Percentiles rank a stretch among this genome's conserved stretches.
phyloP scores from a whole-genome alignment of 2,113 vertebrate genomes.

The Sylvia atricapilla region DNA sequence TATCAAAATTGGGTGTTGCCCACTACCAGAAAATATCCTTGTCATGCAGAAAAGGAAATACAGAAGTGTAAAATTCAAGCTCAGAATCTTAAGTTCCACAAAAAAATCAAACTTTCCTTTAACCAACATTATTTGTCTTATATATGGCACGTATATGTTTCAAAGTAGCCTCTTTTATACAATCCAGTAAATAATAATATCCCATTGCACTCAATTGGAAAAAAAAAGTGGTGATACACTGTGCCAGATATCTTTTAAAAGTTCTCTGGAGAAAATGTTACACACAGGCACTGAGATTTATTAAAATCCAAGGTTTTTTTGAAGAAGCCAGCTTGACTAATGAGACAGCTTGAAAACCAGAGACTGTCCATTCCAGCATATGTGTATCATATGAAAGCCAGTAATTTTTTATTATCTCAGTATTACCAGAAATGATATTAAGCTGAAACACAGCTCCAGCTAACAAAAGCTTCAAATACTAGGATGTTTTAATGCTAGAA shows the following conservation, averaged over 20 bases:
- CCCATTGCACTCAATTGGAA: fast-evolving
- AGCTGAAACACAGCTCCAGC: constrained; percentile 8
- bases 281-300: neutral
- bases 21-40: neutral
- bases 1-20: neutral
- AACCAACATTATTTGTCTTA: neutral
- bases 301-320: neutral
- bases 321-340: neutral
- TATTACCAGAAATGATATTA: constrained; percentile 29
- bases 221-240: neutral
- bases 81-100: neutral
- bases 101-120: neutral
- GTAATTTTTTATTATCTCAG: constrained; percentile 21
- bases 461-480: constrained; percentile 19
- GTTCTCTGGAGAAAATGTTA: neutral
- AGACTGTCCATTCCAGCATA: neutral
- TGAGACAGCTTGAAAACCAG: neutral
- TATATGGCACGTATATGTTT: neutral
- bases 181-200: neutral
- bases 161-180: neutral
- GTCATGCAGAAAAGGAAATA: neutral
- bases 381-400: constrained; percentile 4
- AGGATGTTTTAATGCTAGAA: constrained; percentile 2
- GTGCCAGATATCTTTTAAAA: neutral
- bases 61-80: fast-evolving